Evolutionary conservation across 2,113 vertebrate genomes (phyloP), one percentile per base, ranked within the genome.

Genomic region (Cyprinodon brontotheroides): DNA sequence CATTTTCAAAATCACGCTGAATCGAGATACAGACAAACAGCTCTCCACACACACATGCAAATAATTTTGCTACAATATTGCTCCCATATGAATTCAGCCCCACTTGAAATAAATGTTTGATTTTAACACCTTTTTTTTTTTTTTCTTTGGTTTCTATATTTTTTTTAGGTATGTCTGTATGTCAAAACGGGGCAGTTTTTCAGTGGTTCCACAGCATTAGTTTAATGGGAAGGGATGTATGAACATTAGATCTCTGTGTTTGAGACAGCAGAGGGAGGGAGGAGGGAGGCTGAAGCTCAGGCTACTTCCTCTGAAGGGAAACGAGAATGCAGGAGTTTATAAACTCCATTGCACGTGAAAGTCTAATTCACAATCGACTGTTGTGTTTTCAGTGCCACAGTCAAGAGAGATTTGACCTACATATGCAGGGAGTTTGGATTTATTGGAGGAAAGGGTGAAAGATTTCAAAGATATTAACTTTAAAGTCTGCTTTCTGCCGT

Each of bases 281-380:
- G 86, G 82, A 50, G 72, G 86, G 82, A 50, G 72, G 65, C 78
- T 70, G 59, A 63, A 47, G 53, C 38, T 11, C 59, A 65, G 47
- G 38, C 38, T 29, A 62, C 78, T 62, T 89, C 78, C 85, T 70
- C 75, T 74, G 17, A 75, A 75, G 57, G 82, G 82, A 89, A 84
- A 79, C 78, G 82, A 80, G 77, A 74, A 75, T 66, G 57, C 65
- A 57, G 67, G 36, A 80, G 79, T 88, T 87, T 91, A 92, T 91
- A 92, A 92, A 86, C 36, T 64, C 74, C 39, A 6, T 11, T 29
- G 14, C 74, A 61, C 79, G 75, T 83, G 88, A 83, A 82, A 74
- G 70, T 37, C 37, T 72, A 36, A 48, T n/a, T 22, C 85, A 85
- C 69, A 87, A 22, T 81, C 59, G 45, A 36, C 73, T 73, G 68